Conservation (phyloP, 2,113 vertebrate species). For the Ptilonorhynchus violaceus region DNA sequence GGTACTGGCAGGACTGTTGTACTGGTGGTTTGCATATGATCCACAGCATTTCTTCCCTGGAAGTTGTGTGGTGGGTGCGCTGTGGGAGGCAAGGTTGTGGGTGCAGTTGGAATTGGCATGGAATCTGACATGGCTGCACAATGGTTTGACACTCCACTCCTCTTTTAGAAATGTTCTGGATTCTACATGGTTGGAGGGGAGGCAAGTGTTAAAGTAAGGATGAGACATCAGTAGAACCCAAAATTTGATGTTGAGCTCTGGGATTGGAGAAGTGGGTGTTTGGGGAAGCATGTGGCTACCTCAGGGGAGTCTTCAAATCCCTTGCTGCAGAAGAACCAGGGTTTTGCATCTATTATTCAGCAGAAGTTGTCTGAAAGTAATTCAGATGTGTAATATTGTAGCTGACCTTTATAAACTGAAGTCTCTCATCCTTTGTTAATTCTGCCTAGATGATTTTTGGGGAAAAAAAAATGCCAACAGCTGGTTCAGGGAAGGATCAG, state of each 20-base stretch:
- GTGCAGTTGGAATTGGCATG: background rate
- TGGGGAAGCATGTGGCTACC: background rate
- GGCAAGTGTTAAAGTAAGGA: background rate
- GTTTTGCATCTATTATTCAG: slow-evolving; percentile 13
- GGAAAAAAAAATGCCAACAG: background rate
- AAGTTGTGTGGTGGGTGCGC: background rate
- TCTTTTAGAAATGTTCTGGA: background rate
- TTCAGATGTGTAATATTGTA: background rate
- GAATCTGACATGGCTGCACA: background rate
- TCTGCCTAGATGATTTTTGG: background rate
- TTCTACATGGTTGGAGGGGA: background rate
- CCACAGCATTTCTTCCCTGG: background rate
- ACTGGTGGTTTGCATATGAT: background rate
- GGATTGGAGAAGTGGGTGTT: background rate
- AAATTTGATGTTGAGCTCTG: background rate
- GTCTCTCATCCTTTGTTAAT: background rate
- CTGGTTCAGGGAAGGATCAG: background rate
- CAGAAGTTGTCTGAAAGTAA: background rate
- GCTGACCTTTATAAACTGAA: background rate
- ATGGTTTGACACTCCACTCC: background rate
- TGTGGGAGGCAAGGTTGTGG: fast-evolving
- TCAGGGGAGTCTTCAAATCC: background rate
- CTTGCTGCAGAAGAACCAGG: background rate
- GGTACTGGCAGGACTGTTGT: background rate
- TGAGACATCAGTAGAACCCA: background rate